Conservation (phyloP, 30 jellyfish, hydroid and myxozoan species). For the Clytia hemisphaerica region DNA sequence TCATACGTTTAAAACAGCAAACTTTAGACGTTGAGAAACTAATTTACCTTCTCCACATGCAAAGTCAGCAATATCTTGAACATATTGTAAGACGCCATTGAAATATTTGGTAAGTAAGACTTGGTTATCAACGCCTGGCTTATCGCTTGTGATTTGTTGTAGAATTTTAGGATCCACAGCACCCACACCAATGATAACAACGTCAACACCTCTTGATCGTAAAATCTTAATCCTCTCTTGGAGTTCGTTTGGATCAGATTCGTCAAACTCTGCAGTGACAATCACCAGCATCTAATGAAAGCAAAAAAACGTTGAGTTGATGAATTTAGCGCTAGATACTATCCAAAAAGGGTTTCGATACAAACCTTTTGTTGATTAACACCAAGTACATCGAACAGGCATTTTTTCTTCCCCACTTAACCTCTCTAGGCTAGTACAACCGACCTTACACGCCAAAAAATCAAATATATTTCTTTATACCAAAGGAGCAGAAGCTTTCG, state of each 20-base stretch:
- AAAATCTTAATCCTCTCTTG: background rate
- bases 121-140: conserved; percentile 31
- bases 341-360: too few species aligned
- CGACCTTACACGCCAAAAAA: too few species aligned
- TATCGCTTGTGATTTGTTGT: conserved; percentile 50
- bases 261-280: background rate
- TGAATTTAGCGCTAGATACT: too few species aligned
- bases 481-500: too few species aligned
- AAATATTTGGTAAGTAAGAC: conserved; percentile 60
- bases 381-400: too few species aligned
- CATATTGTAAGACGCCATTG: conserved; percentile 51
- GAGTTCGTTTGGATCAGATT: conserved; percentile 6
- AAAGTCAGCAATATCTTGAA: conserved; percentile 62
- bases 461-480: too few species aligned
- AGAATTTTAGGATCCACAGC: conserved; percentile 32
- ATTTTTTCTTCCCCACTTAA: too few species aligned
- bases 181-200: conserved; percentile 82
- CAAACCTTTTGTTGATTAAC: too few species aligned
- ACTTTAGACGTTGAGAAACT: background rate
- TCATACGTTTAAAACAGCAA: background rate
- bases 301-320: too few species aligned
- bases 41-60: conserved; percentile 82
- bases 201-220: conserved; percentile 28
- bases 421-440: too few species aligned
- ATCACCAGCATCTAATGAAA: background rate